Conservation (phyloP, 2,113 vertebrate genomes). For the Melanerpes formicivorus region DNA sequence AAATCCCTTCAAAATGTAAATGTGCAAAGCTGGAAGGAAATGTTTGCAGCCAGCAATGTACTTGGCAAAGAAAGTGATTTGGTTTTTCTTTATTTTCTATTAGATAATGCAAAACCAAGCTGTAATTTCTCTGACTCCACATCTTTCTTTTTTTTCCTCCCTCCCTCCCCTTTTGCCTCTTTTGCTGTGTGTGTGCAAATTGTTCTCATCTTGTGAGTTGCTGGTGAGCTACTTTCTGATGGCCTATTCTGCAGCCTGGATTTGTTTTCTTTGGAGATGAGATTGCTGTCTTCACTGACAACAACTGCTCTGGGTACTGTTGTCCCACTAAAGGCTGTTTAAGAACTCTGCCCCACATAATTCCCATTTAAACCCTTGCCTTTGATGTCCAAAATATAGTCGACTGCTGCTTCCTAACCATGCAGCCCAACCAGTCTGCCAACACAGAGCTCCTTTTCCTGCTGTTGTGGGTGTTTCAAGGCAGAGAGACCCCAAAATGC, state of each 20-base stretch:
- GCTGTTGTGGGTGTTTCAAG: neutral
- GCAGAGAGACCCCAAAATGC: neutral
- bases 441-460: neutral
- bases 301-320: neutral
- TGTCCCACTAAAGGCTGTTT: neutral
- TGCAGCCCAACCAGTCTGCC: neutral
- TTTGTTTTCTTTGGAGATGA: neutral
- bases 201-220: accelerated
- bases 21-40: conserved; percentile 45
- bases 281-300: neutral
- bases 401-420: neutral
- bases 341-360: accelerated
- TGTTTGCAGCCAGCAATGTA: neutral
- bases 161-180: accelerated
- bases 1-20: conserved; percentile 7
- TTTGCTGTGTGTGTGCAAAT: neutral
- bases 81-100: neutral
- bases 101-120: conserved; percentile 53
- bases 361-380: neutral
- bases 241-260: neutral
- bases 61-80: neutral
- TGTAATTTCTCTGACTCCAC: neutral
- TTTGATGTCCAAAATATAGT: neutral
- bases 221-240: neutral
- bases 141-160: neutral